Conservation (phyloP, 2,113 vertebrate species). For the Mystacornis crossleyi region DNA sequence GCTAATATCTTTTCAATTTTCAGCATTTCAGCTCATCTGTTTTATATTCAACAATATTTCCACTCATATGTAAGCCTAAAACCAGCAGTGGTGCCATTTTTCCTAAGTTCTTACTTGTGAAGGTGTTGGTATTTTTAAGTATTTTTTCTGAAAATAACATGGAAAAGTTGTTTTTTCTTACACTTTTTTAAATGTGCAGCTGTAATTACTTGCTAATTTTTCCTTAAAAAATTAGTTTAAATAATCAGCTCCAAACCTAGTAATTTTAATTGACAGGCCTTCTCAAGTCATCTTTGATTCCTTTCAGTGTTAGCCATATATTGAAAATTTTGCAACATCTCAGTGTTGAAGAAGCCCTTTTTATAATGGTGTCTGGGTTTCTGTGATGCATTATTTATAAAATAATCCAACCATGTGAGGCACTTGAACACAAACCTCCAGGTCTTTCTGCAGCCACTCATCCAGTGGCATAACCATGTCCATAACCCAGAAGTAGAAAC, state of each 20-base stretch:
- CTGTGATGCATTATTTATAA: slow-evolving; percentile 67
- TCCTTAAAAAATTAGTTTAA: neutral
- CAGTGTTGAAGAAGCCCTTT: slow-evolving; percentile 28
- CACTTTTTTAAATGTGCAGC: neutral
- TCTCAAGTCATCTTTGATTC: slow-evolving; percentile 43
- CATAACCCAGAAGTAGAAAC: slow-evolving; percentile 54
- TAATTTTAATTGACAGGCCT: neutral
- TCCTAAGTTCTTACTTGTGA: neutral
- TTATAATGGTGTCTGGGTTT: slow-evolving; percentile 58
- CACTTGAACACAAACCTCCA: slow-evolving; percentile 64
- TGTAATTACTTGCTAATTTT: neutral
- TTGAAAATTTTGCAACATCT: slow-evolving; percentile 55
- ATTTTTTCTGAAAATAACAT: neutral
- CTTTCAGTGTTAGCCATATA: slow-evolving; percentile 49
- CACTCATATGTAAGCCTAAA: neutral
- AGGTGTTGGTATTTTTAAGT: neutral
- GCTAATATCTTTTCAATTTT: neutral
- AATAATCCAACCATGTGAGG: slow-evolving; percentile 53
- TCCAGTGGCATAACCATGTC: slow-evolving; percentile 43
- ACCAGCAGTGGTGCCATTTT: neutral
- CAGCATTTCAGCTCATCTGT: neutral
- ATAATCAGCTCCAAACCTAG: neutral
- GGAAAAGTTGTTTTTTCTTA: neutral
- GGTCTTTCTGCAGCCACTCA: slow-evolving; percentile 55
- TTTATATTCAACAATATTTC: neutral